These are phyloP conservation scores for Psophia crepitans DNA, from an alignment of 2,113 vertebrate species.

Conservation along the genomic window DNA sequence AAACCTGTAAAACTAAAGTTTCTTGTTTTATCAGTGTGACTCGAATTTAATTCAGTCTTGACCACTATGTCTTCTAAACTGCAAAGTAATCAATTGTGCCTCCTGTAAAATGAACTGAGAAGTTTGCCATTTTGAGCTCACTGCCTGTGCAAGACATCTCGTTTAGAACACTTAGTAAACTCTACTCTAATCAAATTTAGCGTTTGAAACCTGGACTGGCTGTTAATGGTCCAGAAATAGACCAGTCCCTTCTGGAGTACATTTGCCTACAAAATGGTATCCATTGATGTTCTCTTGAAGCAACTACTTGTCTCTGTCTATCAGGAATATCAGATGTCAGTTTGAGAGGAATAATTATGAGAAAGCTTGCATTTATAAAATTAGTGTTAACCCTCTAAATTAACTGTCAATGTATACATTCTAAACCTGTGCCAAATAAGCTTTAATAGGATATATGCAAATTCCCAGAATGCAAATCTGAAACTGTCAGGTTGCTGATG, in stretches of 20 bases:
- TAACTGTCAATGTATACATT: constrained; percentile 67
- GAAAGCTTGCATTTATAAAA: constrained; percentile 59
- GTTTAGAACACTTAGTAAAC: constrained; percentile 56
- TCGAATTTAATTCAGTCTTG: constrained; percentile 59
- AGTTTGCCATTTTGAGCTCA: constrained; percentile 59
- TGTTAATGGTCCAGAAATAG: constrained; percentile 66
- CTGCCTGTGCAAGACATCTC: constrained; percentile 8
- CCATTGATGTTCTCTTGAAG: constrained; percentile 55
- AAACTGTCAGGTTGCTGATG: constrained; percentile 61
- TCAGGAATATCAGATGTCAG: constrained; percentile 62
- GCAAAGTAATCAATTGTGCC: constrained; percentile 37
- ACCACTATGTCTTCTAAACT: constrained; percentile 6
- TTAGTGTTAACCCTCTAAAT: constrained; percentile 61
- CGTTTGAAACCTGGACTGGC: constrained; percentile 51
- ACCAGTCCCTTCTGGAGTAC: constrained; percentile 3
- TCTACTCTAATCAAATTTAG: constrained; percentile 64
- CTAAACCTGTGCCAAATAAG: constrained; percentile 54
- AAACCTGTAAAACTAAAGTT: constrained; percentile 7
- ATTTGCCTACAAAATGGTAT: constrained; percentile 47
- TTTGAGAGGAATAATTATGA: constrained; percentile 65
- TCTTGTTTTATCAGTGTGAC: constrained; percentile 21
- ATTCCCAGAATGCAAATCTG: constrained; percentile 52
- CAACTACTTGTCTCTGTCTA: constrained; percentile 66
- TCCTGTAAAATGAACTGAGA: constrained; percentile 36
- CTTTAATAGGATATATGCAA: constrained; percentile 73